Percentiles rank a stretch among this genome's conserved stretches.
phyloP scores from a whole-genome alignment of 2,113 vertebrate genomes.

The Anoplopoma fimbria region DNA sequence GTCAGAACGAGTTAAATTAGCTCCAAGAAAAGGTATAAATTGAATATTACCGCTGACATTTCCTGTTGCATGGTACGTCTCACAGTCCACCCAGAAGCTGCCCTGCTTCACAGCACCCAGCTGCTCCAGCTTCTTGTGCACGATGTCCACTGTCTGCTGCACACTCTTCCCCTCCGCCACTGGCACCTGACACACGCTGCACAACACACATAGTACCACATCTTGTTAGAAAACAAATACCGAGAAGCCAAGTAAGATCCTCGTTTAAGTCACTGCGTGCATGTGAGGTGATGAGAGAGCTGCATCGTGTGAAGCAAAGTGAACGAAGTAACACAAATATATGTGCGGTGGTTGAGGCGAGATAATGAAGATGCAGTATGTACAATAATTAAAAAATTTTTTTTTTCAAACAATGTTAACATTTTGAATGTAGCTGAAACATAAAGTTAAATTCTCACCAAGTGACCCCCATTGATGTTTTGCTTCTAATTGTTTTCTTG shows the following conservation, averaged over 20 bases:
- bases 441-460: conserved; percentile 71
- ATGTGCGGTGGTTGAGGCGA: neutral
- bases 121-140: conserved; percentile 93
- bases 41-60: conserved; percentile 84
- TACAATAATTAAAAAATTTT: too few relatives aligned
- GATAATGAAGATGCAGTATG: neutral
- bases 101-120: conserved; percentile 96
- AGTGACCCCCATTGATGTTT: conserved; percentile 82
- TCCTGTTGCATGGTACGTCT: conserved; percentile 93
- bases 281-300: neutral
- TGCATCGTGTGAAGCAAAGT: neutral
- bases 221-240: neutral
- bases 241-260: neutral
- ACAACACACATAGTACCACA: neutral
- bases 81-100: conserved; percentile 96
- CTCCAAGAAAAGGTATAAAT: conserved; percentile 22
- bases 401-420: neutral
- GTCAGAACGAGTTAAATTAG: neutral
- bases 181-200: conserved; percentile 94
- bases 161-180: conserved; percentile 95
- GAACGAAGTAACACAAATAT: neutral
- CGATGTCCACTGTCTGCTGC: conserved; percentile 94
- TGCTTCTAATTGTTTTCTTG: neutral
- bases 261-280: neutral
- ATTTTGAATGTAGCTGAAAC: neutral